phyloP scores from a whole-genome alignment of 2,113 vertebrate genomes.

The Myotis lucifugus region DNA sequence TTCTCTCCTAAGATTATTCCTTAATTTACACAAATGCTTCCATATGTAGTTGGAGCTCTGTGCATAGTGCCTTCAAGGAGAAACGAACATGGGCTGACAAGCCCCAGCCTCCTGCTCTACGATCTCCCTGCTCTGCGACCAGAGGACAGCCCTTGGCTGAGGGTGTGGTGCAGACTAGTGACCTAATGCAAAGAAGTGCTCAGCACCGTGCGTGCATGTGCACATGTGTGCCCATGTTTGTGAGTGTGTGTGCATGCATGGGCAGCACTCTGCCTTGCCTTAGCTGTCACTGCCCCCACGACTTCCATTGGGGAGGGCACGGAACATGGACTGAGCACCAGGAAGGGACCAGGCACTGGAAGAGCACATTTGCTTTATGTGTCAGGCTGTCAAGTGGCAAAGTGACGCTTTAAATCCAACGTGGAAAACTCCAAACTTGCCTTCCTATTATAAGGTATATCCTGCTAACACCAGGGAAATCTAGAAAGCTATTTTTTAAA shows the following conservation, averaged over 20 bases:
- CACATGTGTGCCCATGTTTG: neutral
- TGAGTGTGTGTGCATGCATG: neutral
- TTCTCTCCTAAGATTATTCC: neutral
- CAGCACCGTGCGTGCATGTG: neutral
- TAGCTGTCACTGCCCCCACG: fast-evolving
- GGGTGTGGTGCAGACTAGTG: fast-evolving
- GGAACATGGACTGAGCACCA: neutral
- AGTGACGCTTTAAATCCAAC: neutral
- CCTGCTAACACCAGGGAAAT: neutral
- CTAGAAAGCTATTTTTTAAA: neutral
- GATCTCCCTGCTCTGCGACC: neutral
- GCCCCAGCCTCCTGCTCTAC: too few relatives aligned
- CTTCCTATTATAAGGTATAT: too few relatives aligned
- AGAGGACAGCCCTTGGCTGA: fast-evolving
- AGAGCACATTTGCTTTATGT: fast-evolving
- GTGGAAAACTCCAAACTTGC: neutral
- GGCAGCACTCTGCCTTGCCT: neutral
- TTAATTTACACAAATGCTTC: neutral
- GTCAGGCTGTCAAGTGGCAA: neutral
- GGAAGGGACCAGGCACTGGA: neutral
- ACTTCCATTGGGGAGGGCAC: too few relatives aligned
- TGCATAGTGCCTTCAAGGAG: neutral
- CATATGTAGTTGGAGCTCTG: neutral
- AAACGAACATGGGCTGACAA: fast-evolving
- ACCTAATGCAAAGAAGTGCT: neutral